Conservation (phyloP, 2,113 vertebrate genomes). For the Cryptoleucopteryx plumbea region DNA sequence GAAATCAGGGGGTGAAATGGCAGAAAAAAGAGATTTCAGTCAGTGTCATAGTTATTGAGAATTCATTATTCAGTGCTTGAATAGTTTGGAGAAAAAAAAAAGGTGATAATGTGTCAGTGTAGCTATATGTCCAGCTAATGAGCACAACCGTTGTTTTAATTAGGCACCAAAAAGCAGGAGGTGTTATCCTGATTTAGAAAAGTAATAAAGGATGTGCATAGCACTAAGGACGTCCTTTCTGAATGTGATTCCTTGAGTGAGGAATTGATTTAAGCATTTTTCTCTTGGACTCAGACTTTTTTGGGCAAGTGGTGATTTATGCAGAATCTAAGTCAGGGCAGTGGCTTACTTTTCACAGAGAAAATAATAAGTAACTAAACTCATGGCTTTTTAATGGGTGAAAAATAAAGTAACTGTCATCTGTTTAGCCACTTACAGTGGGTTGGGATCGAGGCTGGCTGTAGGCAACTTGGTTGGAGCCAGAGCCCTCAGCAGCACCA, state of each 20-base stretch:
- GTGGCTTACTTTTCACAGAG: not conserved
- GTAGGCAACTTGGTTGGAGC: not conserved
- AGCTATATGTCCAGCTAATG: not conserved
- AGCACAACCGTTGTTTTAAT: not conserved
- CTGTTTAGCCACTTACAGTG: not conserved
- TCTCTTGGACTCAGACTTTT: not conserved
- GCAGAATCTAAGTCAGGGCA: not conserved
- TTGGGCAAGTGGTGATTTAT: not conserved
- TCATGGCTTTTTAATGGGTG: not conserved
- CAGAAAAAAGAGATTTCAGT: not conserved
- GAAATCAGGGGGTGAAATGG: not conserved
- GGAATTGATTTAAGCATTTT: not conserved
- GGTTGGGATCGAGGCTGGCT: not conserved
- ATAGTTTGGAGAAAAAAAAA: not conserved
- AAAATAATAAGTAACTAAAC: not conserved
- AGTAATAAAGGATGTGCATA: not conserved
- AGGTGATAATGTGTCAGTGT: rapidly evolving
- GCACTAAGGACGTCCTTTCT: not conserved
- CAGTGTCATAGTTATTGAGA: not conserved
- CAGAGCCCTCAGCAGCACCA: not conserved
- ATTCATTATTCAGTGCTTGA: not conserved
- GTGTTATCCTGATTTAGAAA: not conserved
- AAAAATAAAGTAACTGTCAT: not conserved
- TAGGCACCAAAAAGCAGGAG: not conserved
- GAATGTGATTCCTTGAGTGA: not conserved